Base-by-base conservation (phyloP, 2,888 invertebrate genomes). In the Hyposoter didymator region DNA sequence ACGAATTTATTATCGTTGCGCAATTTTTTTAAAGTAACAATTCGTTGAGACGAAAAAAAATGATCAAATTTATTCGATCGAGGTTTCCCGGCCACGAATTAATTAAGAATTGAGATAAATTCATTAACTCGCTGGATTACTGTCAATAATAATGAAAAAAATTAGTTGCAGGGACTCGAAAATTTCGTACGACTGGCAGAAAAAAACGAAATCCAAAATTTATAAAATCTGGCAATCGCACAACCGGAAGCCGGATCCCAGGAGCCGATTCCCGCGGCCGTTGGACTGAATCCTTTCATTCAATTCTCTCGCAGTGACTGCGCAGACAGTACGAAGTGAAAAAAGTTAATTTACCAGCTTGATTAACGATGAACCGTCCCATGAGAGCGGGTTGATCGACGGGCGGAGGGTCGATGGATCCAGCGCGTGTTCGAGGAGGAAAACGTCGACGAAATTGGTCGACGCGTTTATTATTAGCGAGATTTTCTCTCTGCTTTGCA, bases 291-390 rank as follows among this genome's bases (percentile, higher is more conserved):
- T 28, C 2, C 28, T 59, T 10, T 35, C 19, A 64, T 39, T 35
- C 6, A 8, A 14, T 69, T 69, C 17, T 47, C 47, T 17, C 17
- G 10, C 3, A 35, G 32, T 49, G 28, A 22, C 12, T 28, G 22
- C 3, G 12, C 3, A 12, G 22, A 14, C 2, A 4, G 12, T 10
- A 12, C 10, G 12, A 12, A 28, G 19, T 28, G 55, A 55, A 14
- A 59, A 47, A 64, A 49, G 0, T 2, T 28, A 35, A 66, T 66
- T 93, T 95, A 97, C 97, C 95, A 90, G 96, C 95, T 90, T 96
- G 95, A 92, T 96, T 96, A 76, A 97, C 95, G 67, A 97, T 95
- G 90, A 96, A 97, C 94, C 97, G 94, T 10, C 96, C 97, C 96
- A 97, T 96, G 80, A 95, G 94, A 7, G 96, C 96, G 19, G 95